phyloP scores from a whole-genome alignment of 2,113 vertebrate species.

The Pseudorasbora parva region DNA sequence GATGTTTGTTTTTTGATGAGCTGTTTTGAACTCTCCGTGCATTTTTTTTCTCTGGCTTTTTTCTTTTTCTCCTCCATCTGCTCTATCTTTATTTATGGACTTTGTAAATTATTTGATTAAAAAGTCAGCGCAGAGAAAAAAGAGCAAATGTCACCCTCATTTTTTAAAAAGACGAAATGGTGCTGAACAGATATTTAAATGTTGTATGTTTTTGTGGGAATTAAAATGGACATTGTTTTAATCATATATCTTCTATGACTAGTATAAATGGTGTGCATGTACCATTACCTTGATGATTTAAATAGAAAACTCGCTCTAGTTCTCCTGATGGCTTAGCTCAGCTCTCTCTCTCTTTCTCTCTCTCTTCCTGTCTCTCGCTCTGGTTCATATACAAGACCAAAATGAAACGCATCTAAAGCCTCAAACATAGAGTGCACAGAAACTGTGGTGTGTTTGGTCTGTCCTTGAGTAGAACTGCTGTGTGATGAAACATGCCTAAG shows the following conservation, averaged over 20 bases:
- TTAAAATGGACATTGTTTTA: constrained; percentile 76
- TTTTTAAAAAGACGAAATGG: constrained; percentile 75
- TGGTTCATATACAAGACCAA: background rate
- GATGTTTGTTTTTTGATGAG: constrained; percentile 88
- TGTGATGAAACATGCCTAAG: constrained; percentile 36
- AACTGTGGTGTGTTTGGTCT: background rate
- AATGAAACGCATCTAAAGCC: background rate
- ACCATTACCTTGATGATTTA: constrained; percentile 76
- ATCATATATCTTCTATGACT: constrained; percentile 73
- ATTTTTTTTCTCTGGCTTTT: constrained; percentile 72
- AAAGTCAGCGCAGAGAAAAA: constrained; percentile 66
- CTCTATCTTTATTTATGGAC: constrained; percentile 78
- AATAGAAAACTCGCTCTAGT: constrained; percentile 63
- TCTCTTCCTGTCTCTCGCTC: background rate
- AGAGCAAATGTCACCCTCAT: constrained; percentile 68
- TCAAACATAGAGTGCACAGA: constrained; percentile 40
- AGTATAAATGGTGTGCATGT: constrained; percentile 67
- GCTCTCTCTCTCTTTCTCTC: constrained; percentile 27
- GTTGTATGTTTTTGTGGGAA: constrained; percentile 68
- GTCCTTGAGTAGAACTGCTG: background rate
- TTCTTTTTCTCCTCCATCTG: constrained; percentile 74
- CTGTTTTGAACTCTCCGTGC: constrained; percentile 79
- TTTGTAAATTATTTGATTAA: constrained; percentile 85
- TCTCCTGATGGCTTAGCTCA: constrained; percentile 45
- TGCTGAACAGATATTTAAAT: constrained; percentile 71